phyloP scores from a whole-genome alignment of 2,888 invertebrate genomes.

The Drepanosiphum platanoidis region DNA sequence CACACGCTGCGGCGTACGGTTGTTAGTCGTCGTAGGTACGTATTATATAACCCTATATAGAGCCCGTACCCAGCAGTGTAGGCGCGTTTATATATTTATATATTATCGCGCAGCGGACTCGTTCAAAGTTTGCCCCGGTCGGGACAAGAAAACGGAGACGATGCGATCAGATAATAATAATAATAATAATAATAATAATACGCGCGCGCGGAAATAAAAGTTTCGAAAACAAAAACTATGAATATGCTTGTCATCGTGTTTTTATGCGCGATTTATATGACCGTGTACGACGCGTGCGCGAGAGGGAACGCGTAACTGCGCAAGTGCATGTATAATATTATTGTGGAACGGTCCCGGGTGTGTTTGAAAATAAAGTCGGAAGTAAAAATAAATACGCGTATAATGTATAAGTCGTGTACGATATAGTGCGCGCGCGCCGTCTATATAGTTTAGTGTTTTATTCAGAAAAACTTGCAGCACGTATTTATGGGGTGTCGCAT shows the following conservation, averaged over 20 bases:
- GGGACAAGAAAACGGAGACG: neutral
- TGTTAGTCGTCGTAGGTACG: neutral
- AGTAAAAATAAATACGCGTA: too few relatives aligned
- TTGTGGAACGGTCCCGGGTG: neutral
- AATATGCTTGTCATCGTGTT: neutral
- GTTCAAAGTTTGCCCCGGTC: neutral
- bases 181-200: neutral
- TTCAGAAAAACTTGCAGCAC: neutral
- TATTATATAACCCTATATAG: neutral
- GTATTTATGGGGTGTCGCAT: neutral
- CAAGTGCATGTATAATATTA: too few relatives aligned
- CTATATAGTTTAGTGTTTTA: neutral
- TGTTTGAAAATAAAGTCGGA: neutral
- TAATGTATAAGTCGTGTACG: too few relatives aligned
- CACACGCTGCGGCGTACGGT: neutral
- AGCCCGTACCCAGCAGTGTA: neutral
- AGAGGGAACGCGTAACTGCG: neutral
- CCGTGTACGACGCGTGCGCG: too few relatives aligned
- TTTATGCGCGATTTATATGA: neutral
- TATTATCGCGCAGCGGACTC: neutral
- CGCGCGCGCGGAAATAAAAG: slow-evolving; percentile 19
- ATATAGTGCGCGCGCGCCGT: neutral
- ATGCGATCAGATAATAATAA: neutral
- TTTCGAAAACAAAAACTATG: slow-evolving; percentile 30
- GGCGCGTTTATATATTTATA: neutral